phyloP scores from a whole-genome alignment of 2,113 vertebrate genomes.

The Salvelinus fontinalis region DNA sequence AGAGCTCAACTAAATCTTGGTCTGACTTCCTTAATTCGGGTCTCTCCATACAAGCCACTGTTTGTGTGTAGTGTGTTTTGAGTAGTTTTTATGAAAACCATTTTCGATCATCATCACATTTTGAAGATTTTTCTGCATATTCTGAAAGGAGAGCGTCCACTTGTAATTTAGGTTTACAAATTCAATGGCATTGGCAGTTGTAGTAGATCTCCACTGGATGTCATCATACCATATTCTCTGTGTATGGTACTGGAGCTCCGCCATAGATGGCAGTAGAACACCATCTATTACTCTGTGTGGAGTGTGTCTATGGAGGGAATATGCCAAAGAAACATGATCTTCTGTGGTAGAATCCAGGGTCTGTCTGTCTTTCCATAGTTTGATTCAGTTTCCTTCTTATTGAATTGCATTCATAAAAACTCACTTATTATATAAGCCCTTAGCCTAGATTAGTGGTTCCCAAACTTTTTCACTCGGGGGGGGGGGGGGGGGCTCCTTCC shows the following conservation, averaged over 20 bases:
- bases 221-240: slow-evolving; percentile 9
- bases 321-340: neutral
- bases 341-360: neutral
- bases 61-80: neutral
- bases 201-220: slow-evolving; percentile 48
- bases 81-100: neutral
- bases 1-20: neutral
- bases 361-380: neutral
- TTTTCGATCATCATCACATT: too few species aligned
- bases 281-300: neutral
- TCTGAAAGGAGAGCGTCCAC: neutral
- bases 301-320: neutral
- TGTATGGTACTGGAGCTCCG: slow-evolving; percentile 9
- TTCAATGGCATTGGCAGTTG: neutral
- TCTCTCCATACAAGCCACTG: neutral
- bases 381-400: neutral
- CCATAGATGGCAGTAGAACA: slow-evolving; percentile 53
- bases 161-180: neutral
- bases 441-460: too few species aligned
- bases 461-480: too few species aligned
- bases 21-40: neutral
- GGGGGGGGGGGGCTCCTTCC: too few species aligned
- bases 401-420: neutral
- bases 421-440: too few species aligned
- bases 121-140: neutral